These are phyloP conservation scores for Heteromyza rotundicornis DNA, from an alignment of 2,888 invertebrate species.

Conservation along the genomic window DNA sequence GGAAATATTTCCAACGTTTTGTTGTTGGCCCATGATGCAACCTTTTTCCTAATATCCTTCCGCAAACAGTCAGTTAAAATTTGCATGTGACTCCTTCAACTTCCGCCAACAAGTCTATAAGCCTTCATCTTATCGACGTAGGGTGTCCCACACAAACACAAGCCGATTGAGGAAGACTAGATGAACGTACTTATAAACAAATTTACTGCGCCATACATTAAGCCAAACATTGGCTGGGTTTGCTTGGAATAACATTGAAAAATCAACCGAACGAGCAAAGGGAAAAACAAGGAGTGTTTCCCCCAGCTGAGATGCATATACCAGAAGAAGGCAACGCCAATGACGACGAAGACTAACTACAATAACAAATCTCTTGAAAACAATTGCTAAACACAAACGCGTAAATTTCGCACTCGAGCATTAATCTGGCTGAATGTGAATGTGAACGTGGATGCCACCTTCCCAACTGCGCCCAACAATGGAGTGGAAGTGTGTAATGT, in stretches of 20 bases:
- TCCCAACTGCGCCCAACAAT: neutral
- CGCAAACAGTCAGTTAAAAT: no score
- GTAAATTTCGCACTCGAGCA: conserved; percentile 1
- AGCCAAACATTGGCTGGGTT: neutral
- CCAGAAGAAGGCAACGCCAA: neutral
- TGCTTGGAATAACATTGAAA: no score
- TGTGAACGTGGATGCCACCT: neutral
- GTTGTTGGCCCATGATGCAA: no score
- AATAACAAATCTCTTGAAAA: neutral
- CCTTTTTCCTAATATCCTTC: no score
- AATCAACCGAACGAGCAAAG: neutral
- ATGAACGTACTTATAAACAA: neutral
- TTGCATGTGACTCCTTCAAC: no score
- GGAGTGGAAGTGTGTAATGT: neutral
- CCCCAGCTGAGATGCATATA: neutral
- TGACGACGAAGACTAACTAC: neutral
- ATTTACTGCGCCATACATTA: neutral
- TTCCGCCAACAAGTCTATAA: no score
- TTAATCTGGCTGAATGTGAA: neutral
- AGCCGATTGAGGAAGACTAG: no score
- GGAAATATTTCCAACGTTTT: no score
- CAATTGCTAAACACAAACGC: conserved; percentile 5
- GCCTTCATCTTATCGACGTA: no score
- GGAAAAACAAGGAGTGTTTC: conserved; percentile 2
- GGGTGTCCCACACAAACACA: no score